These are phyloP conservation scores for Abrostola tripartita DNA, from an alignment of 2,888 invertebrate species.

Conservation along the genomic window DNA sequence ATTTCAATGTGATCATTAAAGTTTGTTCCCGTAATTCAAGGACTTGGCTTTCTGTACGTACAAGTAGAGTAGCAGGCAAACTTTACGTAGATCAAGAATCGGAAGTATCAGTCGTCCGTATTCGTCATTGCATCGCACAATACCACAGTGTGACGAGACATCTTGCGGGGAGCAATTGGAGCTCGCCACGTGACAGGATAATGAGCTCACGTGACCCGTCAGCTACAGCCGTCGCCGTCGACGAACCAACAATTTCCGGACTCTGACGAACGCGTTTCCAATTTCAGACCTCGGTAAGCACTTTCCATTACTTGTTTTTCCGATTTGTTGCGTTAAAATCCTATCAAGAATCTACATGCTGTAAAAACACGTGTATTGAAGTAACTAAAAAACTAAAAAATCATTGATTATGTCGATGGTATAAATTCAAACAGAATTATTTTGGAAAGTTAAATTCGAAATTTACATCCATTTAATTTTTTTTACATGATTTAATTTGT, in stretches of 20 bases:
- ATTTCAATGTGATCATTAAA: no score
- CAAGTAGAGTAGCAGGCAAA: not conserved
- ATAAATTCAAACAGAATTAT: no score
- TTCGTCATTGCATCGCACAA: slow-evolving; percentile 31
- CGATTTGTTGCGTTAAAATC: slow-evolving; percentile 61
- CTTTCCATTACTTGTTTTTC: slow-evolving; percentile 78
- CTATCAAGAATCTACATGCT: slow-evolving; percentile 39
- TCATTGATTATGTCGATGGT: no score
- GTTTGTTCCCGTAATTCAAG: not conserved
- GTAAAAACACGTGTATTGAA: slow-evolving; percentile 33
- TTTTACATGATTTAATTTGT: no score
- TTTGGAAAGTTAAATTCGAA: no score
- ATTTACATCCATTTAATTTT: no score
- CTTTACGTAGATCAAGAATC: slow-evolving; percentile 1
- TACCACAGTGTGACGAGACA: slow-evolving; percentile 43
- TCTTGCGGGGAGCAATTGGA: slow-evolving; percentile 58
- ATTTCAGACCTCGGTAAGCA: slow-evolving; percentile 84
- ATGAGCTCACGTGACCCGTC: slow-evolving; percentile 79
- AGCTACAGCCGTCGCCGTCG: slow-evolving; percentile 58
- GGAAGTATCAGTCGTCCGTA: not conserved
- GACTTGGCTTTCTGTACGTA: not conserved
- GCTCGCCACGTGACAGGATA: slow-evolving; percentile 71
- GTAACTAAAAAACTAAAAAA: no score
- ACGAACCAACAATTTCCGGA: slow-evolving; percentile 83
- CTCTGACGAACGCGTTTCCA: slow-evolving; percentile 83